These are phyloP conservation scores for Conus betulinus DNA, from an alignment of 1,140 invertebrate species.

Conservation along the genomic window DNA sequence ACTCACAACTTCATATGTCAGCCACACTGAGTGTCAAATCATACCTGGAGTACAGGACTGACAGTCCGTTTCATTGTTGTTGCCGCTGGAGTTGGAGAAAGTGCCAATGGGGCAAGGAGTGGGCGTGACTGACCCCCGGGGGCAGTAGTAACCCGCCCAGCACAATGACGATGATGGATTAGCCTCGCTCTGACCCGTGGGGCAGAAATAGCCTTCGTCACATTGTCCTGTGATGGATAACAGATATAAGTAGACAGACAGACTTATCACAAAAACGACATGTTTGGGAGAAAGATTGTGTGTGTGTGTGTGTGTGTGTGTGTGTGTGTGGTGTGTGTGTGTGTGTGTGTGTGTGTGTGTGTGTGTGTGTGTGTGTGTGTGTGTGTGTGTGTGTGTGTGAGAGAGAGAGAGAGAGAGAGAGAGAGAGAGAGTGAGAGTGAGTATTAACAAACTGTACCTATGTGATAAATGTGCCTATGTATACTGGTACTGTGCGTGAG, in stretches of 20 bases:
- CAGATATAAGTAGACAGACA: background rate
- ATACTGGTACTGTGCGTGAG: background rate
- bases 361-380: too few species aligned
- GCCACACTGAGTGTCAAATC: background rate
- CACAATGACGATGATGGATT: conserved; percentile 63
- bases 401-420: too few species aligned
- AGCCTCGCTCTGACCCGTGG: conserved; percentile 58
- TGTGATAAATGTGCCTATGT: background rate
- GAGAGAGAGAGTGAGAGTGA: too few species aligned
- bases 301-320: too few species aligned
- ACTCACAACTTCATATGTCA: too few species aligned
- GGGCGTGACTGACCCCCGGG: conserved; percentile 60
- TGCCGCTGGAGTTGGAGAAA: conserved; percentile 68
- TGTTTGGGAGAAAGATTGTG: background rate
- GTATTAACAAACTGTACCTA: too few species aligned
- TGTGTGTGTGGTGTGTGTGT: too few species aligned
- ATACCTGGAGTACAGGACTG: conserved; percentile 69
- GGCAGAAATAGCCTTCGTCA: conserved; percentile 68
- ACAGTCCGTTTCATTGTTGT: conserved; percentile 67
- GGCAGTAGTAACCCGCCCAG: conserved; percentile 67
- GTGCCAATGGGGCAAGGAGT: conserved; percentile 69
- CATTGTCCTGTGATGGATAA: conserved; percentile 58
- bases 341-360: too few species aligned
- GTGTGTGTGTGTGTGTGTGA: too few species aligned
- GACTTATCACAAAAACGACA: background rate